These are phyloP conservation scores for Turritopsis dohrnii DNA, from an alignment of 30 jellyfish, hydroid and myxozoan species.

Conservation along the genomic window DNA sequence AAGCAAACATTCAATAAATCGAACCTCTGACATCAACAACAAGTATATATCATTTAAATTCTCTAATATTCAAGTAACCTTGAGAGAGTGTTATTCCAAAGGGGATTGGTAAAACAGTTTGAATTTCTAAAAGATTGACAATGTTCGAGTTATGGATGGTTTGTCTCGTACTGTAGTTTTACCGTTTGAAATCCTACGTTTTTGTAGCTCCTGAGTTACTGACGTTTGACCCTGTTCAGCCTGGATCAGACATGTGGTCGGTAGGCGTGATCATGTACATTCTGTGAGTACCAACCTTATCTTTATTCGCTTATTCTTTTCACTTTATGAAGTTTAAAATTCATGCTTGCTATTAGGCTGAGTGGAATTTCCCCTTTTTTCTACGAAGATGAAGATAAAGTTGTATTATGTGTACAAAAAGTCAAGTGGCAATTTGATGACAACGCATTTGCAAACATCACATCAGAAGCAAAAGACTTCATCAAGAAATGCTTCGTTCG, in stretches of 20 bases:
- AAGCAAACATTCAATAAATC: too few species aligned
- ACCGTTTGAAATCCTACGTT: too few species aligned
- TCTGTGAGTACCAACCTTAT: constrained; percentile 53
- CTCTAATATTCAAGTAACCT: too few species aligned
- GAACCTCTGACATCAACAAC: too few species aligned
- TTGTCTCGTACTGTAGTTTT: too few species aligned
- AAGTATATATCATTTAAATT: too few species aligned
- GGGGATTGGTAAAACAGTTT: neutral
- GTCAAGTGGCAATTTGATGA: constrained; percentile 78
- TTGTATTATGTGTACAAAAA: constrained; percentile 56
- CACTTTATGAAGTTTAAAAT: neutral
- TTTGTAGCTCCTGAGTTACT: constrained; percentile 91
- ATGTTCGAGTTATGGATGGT: too few species aligned
- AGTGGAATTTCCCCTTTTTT: constrained; percentile 97
- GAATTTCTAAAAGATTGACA: too few species aligned
- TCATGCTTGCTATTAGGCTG: constrained; percentile 39
- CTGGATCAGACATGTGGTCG: constrained; percentile 99
- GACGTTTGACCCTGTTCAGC: constrained; percentile 89
- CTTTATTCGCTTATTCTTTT: neutral
- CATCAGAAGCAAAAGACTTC: constrained; percentile 95
- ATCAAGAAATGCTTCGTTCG: constrained; percentile 72
- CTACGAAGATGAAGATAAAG: constrained; percentile 86
- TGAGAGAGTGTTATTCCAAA: neutral
- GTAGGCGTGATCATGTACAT: constrained; percentile 83
- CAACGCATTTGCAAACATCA: constrained; percentile 60